Percentiles rank a stretch among this genome's conserved stretches.
phyloP scores from a whole-genome alignment of 2,888 invertebrate genomes.

The Hemicrepidius hirtus region DNA sequence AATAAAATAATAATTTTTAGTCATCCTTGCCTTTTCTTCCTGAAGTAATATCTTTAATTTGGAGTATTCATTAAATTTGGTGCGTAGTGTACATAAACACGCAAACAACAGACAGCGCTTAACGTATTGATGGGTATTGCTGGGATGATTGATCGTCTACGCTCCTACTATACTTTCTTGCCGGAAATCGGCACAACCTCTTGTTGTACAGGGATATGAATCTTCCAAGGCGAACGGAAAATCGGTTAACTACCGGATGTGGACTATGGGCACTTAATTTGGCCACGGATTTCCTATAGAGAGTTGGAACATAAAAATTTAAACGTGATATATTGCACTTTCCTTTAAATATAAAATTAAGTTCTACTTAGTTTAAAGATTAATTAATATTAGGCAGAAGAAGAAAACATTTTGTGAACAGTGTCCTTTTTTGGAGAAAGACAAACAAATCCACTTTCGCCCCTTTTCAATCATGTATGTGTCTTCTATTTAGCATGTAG shows the following conservation, averaged over 20 bases:
- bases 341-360: background rate
- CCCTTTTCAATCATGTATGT: no score
- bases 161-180: constrained; percentile 34
- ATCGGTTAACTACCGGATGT: constrained; percentile 20
- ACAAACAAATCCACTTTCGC: no score
- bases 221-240: constrained; percentile 15
- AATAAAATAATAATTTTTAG: no score
- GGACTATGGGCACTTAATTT: constrained; percentile 8
- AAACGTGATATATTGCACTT: background rate
- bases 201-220: constrained; percentile 4
- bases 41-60: background rate
- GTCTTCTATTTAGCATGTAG: no score
- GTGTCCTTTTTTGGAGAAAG: no score
- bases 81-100: constrained; percentile 12
- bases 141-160: constrained; percentile 35
- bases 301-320: background rate
- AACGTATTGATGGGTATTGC: constrained; percentile 39
- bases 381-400: no score
- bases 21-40: no score
- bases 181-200: constrained; percentile 36
- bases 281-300: background rate
- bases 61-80: background rate
- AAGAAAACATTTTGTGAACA: no score
- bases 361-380: no score
- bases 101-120: constrained; percentile 13